Evolutionary conservation across 1,140 invertebrate genomes (phyloP).

Genomic region (Cardiocondyla obscurior): DNA sequence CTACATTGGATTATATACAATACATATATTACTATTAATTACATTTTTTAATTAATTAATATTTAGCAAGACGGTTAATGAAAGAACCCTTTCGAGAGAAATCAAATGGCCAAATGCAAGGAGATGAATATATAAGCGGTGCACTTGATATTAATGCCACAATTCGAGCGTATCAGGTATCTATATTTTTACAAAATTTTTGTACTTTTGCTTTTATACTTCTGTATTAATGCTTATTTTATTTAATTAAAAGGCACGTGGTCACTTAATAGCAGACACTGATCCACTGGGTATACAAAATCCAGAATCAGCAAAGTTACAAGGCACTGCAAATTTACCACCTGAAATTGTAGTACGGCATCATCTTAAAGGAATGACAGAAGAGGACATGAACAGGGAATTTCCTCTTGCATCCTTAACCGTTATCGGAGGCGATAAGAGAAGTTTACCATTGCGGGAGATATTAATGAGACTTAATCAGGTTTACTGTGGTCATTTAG

Average conservation of each 20-base stretch:
- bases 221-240: background rate
- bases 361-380: conserved; percentile 83
- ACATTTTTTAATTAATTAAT: background rate
- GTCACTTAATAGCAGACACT: conserved; percentile 91
- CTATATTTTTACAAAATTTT: background rate
- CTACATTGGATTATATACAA: too few relatives aligned
- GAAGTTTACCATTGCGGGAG: conserved; percentile 87
- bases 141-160: conserved; percentile 70
- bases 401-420: conserved; percentile 89
- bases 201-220: background rate
- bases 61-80: background rate
- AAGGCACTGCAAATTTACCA: conserved; percentile 72
- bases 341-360: conserved; percentile 75
- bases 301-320: conserved; percentile 76
- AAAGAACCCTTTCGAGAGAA: background rate
- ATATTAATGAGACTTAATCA: conserved; percentile 91
- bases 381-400: conserved; percentile 87
- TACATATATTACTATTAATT: background rate
- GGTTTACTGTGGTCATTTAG: conserved; percentile 88
- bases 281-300: conserved; percentile 89
- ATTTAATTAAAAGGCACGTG: conserved; percentile 86
- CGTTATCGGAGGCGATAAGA: conserved; percentile 87
- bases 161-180: conserved; percentile 76
- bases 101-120: conserved; percentile 56
- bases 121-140: conserved; percentile 48